Evolutionary conservation across 2,797 vertebrate genomes (phyloP).

Genomic region (Macropus fuliginosus): DNA sequence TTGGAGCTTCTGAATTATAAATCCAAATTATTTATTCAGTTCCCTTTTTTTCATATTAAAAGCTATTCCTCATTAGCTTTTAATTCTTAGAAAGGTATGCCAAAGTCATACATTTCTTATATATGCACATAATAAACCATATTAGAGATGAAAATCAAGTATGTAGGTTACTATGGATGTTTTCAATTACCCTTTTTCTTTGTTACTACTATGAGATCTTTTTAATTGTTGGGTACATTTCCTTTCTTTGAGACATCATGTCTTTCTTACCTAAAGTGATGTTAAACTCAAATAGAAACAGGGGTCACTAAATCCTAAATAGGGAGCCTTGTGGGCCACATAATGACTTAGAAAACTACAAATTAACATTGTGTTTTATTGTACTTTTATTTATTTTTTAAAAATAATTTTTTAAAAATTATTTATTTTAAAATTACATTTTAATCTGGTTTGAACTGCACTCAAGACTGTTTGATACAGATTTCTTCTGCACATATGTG

Average conservation of each 20-base stretch:
- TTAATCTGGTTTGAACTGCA: background rate
- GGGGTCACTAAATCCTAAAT: background rate
- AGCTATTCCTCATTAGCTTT: background rate
- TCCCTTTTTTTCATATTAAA: conserved; percentile 20
- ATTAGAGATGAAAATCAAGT: background rate
- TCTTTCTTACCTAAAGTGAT: background rate
- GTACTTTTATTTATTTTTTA: background rate
- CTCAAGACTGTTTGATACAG: background rate
- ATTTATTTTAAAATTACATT: background rate
- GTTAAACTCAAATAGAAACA: background rate
- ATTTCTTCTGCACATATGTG: background rate
- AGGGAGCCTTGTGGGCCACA: background rate
- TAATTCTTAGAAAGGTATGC: conserved; percentile 19
- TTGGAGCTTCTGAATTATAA: background rate
- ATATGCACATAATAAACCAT: background rate
- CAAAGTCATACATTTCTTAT: background rate
- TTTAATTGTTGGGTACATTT: background rate
- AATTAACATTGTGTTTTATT: background rate
- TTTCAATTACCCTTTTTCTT: background rate
- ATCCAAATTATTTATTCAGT: background rate
- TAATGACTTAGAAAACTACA: background rate
- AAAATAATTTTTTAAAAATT: no score
- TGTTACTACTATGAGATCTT: background rate
- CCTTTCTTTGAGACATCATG: background rate
- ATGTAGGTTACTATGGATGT: background rate